These are phyloP conservation scores for Diachasmimorpha longicaudata DNA, from an alignment of 1,140 invertebrate species.

Conservation along the genomic window DNA sequence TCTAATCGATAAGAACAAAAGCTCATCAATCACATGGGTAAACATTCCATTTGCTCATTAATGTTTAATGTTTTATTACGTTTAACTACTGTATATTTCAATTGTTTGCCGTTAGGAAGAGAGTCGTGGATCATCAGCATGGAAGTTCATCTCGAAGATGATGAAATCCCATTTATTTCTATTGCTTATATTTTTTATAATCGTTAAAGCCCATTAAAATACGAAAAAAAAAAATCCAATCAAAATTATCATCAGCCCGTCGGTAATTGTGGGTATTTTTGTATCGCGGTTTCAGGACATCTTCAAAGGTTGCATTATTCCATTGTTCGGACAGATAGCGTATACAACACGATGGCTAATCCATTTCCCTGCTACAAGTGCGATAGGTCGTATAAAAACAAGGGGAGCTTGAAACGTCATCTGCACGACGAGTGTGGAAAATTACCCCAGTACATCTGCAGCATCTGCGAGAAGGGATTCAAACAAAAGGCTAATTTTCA, in stretches of 20 bases:
- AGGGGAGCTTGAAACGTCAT: conserved; percentile 49
- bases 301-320: conserved; percentile 8
- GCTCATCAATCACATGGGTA: background rate
- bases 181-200: conserved; percentile 1
- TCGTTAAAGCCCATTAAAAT: background rate
- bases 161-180: background rate
- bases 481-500: conserved; percentile 49
- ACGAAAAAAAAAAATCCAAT: background rate
- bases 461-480: conserved; percentile 45
- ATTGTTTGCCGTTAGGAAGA: background rate
- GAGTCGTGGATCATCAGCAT: background rate
- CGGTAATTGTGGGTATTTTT: conserved; percentile 37
- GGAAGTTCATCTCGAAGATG: background rate
- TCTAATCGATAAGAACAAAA: background rate
- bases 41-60: background rate
- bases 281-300: conserved; percentile 46
- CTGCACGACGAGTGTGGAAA: conserved; percentile 46
- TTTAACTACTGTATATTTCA: background rate
- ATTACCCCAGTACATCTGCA: conserved; percentile 43
- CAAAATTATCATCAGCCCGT: background rate
- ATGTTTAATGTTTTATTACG: background rate
- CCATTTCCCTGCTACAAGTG: conserved; percentile 66
- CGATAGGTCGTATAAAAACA: conserved; percentile 65
- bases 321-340: conserved; percentile 8
- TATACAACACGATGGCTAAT: conserved; percentile 15